Percentiles rank a stretch among this genome's conserved stretches.
Evolutionary conservation across 2,113 vertebrate genomes (phyloP).

Genomic region (Elgaria multicarinata): DNA sequence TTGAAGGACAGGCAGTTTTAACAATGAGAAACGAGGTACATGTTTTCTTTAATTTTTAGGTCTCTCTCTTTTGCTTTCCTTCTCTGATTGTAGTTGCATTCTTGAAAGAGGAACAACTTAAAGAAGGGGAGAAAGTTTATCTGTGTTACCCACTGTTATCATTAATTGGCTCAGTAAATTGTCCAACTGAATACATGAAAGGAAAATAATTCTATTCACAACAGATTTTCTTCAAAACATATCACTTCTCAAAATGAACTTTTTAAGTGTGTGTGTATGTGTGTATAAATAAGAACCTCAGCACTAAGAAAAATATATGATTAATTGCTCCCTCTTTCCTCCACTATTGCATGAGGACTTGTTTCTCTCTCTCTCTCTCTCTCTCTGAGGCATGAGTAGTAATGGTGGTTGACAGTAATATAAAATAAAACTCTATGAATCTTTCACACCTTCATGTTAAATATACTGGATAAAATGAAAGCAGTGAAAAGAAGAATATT

Average conservation of each 20-base stretch:
- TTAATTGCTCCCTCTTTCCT: not conserved
- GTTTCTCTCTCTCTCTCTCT: not conserved
- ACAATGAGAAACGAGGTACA: constrained; percentile 36
- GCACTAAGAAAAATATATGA: constrained; percentile 1
- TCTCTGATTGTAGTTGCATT: constrained; percentile 40
- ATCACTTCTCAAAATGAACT: constrained; percentile 31
- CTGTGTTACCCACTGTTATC: not conserved
- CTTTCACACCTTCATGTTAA: constrained; percentile 2
- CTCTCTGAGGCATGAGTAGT: not conserved
- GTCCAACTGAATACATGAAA: constrained; percentile 37
- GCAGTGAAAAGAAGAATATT: not conserved
- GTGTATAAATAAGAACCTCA: not conserved
- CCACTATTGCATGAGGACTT: not conserved
- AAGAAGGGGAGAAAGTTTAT: not conserved
- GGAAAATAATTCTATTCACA: constrained; percentile 32
- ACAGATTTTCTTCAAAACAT: constrained; percentile 25
- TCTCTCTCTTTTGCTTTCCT: not conserved
- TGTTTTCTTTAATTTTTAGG: constrained; percentile 18
- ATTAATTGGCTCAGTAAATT: not conserved
- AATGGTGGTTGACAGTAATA: constrained; percentile 13
- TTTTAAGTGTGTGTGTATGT: constrained; percentile 30
- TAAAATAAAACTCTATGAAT: not conserved
- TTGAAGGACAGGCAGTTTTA: constrained; percentile 35
- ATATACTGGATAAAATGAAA: not conserved
- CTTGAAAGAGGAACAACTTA: not conserved